Base-by-base conservation (phyloP, 92 coral and sea anemone species). In the Porites divaricata region DNA sequence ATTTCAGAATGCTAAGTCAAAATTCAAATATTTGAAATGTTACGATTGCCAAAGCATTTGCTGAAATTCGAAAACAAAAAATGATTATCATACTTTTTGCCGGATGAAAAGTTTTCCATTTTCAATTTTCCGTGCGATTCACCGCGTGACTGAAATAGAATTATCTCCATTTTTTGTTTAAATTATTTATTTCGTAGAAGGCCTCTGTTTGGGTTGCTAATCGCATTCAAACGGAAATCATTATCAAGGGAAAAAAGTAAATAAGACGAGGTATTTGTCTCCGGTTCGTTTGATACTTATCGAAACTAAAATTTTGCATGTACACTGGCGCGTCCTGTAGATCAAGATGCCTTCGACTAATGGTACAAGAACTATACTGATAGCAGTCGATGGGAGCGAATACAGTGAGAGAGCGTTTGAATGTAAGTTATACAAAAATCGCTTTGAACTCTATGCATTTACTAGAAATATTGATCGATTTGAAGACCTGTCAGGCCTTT, bases 371-470 rank as follows among this genome's bases (percentile, higher is more conserved):
- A 94, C 75, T 12, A 86, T 96, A n/a, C 72, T 96, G 58, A 76
- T 96, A n/a, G 98, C 99, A 13, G 88, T 96, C n/a, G 95, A 94
- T 74, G 92, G 74, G 14, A 96, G 94, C 68, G 88, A 79, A 70
- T 88, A 95, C 89, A 94, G 99, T 85, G 69, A 74, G 74, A 84
- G 91, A 64, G 95, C 98, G 26, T 95, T 96, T 51, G 89, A 94
- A 50, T 96, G 99, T 96, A 89, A 92, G 99, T 95, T 81, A 35
- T 35, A 35, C 45, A 35, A 74, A 82, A 69, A 4, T 35, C 12
- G 19, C 23, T 26, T 3, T 35, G 4, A 35, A 35, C 45, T 0
- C 7, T 35, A 35, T 35, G 45, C 45, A 35, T 35, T 35, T 35
- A 35, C 45, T 35, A 35, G 45, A 35, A 35, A 35, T 35, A 35